Base-by-base conservation (phyloP, 2,797 vertebrate genomes). In the Brachyrhaphis roseni region DNA sequence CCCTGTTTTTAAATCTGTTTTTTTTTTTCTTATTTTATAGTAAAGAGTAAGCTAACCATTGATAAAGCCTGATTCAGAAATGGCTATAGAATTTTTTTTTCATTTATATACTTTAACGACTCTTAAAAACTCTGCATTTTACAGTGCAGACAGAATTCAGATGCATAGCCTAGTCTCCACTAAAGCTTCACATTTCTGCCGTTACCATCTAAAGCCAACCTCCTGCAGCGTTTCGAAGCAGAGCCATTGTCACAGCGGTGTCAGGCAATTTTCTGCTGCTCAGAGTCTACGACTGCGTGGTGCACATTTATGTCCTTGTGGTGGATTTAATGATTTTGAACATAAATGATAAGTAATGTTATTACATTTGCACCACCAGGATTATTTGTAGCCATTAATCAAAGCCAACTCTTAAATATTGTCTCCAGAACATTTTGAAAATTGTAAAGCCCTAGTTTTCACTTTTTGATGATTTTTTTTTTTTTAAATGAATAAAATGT, bases 171-270 rank as follows among this genome's bases (percentile, higher is more conserved):
- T n/a, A 81, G 75, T 88, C 80, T 77, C 86, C 74, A 80, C 79
- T 47, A 86, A 70, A 62, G 83, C 89, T 81, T 84, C 77, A 91
- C 78, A 80, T 91, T 81, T 83, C 36, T 55, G 81, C 79, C 71
- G 41, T 2, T 86, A 80, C 77, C 62, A n/a, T 72, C 83, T 77
- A 55, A 80, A 75, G 75, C 72, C 80, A 62, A 88, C 91, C 87
- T 86, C 87, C 84, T 81, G 75, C 73, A 20, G 59, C 76, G 82
- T 72, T 73, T 85, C 57, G 77, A 74, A 72, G 81, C 87, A 86
- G 84, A 90, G 86, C 78, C 23, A 45, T 87, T 84, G 85, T 89
- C 88, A 68, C 51, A 72, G 83, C 80, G 34, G 72, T 79, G 89
- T 88, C 82, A 74, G 84, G 85, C 78, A 84, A 87, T 78, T 89